These are phyloP conservation scores for Scaeva pyrastri DNA, from an alignment of 2,888 invertebrate species.

Conservation along the genomic window DNA sequence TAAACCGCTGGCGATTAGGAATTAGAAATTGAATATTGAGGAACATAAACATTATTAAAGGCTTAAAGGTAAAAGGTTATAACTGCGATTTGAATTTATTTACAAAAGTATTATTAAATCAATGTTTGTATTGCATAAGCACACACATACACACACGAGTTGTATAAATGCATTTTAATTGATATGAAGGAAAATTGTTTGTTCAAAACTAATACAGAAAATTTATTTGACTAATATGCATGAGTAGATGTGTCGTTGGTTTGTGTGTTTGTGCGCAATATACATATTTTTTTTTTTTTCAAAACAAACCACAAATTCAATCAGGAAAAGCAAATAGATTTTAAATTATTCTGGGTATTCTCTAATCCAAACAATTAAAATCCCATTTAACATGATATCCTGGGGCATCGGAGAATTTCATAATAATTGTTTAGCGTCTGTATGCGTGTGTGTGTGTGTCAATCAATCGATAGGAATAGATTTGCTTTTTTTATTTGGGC, in stretches of 20 bases:
- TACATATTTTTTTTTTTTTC: neutral
- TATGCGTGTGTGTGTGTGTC: too few relatives aligned
- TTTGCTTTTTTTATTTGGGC: neutral
- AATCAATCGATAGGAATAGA: neutral
- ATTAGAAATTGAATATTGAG: too few relatives aligned
- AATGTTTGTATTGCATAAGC: neutral
- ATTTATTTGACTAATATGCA: constrained; percentile 30
- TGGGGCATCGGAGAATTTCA: constrained; percentile 19
- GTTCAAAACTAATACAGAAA: constrained; percentile 29
- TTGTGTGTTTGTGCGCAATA: neutral
- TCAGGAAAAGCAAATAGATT: constrained; percentile 68
- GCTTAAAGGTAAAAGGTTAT: neutral
- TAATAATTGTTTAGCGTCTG: constrained; percentile 25
- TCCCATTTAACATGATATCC: constrained; percentile 25
- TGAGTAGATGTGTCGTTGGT: neutral
- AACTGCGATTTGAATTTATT: neutral
- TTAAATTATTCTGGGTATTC: constrained; percentile 65
- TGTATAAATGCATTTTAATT: constrained; percentile 38
- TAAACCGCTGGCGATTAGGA: too few relatives aligned
- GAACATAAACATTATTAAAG: too few relatives aligned
- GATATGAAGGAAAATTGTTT: constrained; percentile 33
- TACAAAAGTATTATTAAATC: constrained; percentile 2
- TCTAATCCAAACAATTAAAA: constrained; percentile 68
- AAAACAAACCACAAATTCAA: constrained; percentile 56
- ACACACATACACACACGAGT: neutral